These are phyloP conservation scores for Meandrina meandrites DNA, from an alignment of 92 coral and sea anemone genomes.

Conservation along the genomic window DNA sequence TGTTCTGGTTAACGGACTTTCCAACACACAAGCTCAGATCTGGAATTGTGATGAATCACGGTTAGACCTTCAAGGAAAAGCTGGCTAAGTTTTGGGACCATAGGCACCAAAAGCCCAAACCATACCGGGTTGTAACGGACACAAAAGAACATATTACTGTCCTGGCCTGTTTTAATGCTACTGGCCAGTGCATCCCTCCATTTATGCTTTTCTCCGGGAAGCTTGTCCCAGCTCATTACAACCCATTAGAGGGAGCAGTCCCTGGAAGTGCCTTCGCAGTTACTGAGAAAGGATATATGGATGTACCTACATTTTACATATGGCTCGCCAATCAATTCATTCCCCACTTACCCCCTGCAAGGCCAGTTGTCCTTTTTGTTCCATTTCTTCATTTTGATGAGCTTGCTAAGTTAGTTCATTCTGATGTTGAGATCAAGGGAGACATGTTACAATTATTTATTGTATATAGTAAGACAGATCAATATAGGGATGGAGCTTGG, in stretches of 20 bases:
- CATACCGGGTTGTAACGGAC: conserved; percentile 37
- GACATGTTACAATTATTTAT: too few species aligned
- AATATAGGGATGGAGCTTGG: too few species aligned
- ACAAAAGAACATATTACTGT: conserved; percentile 53
- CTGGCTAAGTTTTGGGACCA: conserved; percentile 53
- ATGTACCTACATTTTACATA: conserved; percentile 51
- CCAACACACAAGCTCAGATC: conserved; percentile 41
- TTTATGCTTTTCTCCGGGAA: conserved; percentile 54
- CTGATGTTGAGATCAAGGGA: too few species aligned
- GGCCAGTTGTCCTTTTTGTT: conserved; percentile 40
- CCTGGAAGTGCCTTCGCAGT: conserved; percentile 53
- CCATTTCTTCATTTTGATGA: too few species aligned
- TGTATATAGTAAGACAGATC: too few species aligned
- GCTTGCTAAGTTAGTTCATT: too few species aligned
- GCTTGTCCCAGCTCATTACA: conserved; percentile 45
- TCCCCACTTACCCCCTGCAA: conserved; percentile 45
- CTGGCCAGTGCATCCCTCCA: conserved; percentile 64
- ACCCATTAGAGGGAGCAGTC: conserved; percentile 55
- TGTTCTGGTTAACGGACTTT: conserved; percentile 23
- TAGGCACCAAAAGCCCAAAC: conserved; percentile 24
- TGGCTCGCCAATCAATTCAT: conserved; percentile 53
- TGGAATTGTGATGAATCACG: conserved; percentile 60
- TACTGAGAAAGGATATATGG: conserved; percentile 62
- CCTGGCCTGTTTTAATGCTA: conserved; percentile 50
- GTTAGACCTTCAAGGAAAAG: conserved; percentile 54